Evolutionary conservation across 2,888 invertebrate species (phyloP).

Genomic region (Plagiodera versicolora): DNA sequence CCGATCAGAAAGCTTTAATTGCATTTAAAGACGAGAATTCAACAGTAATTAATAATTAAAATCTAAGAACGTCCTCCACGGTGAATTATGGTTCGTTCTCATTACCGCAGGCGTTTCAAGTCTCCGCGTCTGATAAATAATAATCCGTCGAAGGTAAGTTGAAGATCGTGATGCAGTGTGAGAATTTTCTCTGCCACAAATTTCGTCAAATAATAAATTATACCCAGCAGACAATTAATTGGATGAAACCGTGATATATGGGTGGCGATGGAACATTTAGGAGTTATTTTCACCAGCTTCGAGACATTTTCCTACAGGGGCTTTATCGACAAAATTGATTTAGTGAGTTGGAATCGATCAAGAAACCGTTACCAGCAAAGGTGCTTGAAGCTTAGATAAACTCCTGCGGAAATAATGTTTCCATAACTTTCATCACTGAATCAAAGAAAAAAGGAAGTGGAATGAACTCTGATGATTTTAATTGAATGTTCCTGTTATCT

Average conservation of each 20-base stretch:
- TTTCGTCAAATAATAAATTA: slow-evolving; percentile 28
- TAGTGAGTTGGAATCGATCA: neutral
- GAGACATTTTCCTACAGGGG: neutral
- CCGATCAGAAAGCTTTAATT: slow-evolving; percentile 41
- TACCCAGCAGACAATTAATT: slow-evolving; percentile 12
- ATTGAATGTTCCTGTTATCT: too few relatives aligned
- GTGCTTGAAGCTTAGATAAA: too few relatives aligned
- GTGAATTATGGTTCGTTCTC: slow-evolving; percentile 45
- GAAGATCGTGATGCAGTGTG: slow-evolving; percentile 28
- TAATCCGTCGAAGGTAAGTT: slow-evolving; percentile 19
- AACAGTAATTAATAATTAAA: slow-evolving; percentile 49
- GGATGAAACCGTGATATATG: slow-evolving; percentile 15
- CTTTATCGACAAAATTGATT: neutral
- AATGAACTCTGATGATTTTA: too few relatives aligned
- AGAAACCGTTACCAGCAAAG: neutral
- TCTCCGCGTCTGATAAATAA: slow-evolving; percentile 31
- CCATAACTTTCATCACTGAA: too few relatives aligned
- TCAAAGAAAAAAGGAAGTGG: too few relatives aligned
- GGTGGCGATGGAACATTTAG: slow-evolving; percentile 13
- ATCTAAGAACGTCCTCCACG: slow-evolving; percentile 33
- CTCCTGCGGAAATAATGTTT: too few relatives aligned
- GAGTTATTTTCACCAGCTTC: neutral
- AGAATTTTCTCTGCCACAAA: slow-evolving; percentile 23
- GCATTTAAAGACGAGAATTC: slow-evolving; percentile 46
- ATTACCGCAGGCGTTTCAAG: slow-evolving; percentile 31